Evolutionary conservation across 2,113 vertebrate genomes (phyloP).

Genomic region (Cromileptes altivelis): DNA sequence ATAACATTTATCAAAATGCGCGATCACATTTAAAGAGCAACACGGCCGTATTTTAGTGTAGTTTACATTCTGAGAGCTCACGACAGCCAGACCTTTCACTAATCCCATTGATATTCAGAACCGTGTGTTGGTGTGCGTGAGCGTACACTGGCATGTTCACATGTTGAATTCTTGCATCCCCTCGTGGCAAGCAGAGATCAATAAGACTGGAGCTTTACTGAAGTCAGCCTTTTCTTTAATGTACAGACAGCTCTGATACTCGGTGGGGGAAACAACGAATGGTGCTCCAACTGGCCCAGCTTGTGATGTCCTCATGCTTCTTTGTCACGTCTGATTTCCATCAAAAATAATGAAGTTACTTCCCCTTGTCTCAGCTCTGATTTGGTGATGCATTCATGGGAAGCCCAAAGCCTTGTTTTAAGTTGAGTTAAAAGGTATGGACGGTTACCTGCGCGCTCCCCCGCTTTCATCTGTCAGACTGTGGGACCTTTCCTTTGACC

Average conservation of each 20-base stretch:
- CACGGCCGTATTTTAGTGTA: conserved; percentile 45
- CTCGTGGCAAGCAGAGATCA: conserved; percentile 49
- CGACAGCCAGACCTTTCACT: conserved; percentile 76
- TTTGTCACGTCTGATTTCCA: conserved; percentile 47
- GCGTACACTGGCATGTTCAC: not conserved
- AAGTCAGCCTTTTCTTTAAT: conserved; percentile 50
- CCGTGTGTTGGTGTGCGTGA: not conserved
- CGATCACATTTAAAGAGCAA: conserved; percentile 74
- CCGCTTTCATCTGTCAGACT: conserved; percentile 12
- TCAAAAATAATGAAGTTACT: conserved; percentile 59
- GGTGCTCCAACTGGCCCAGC: conserved; percentile 3
- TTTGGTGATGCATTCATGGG: not conserved
- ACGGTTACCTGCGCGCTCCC: not conserved
- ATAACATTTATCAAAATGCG: conserved; percentile 76
- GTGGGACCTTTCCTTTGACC: not conserved
- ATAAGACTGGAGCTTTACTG: conserved; percentile 31
- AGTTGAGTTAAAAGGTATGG: conserved; percentile 7
- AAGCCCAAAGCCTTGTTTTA: conserved; percentile 4
- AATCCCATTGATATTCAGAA: conserved; percentile 69
- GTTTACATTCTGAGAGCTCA: conserved; percentile 61
- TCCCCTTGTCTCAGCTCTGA: conserved; percentile 4
- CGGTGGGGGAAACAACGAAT: not conserved
- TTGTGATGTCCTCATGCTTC: conserved; percentile 36
- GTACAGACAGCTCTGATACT: conserved; percentile 41
- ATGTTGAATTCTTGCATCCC: conserved; percentile 42